Evolutionary conservation across 2,888 invertebrate species (phyloP), one percentile per base, ranked within the genome.

Genomic region (Cerastis leucographa): DNA sequence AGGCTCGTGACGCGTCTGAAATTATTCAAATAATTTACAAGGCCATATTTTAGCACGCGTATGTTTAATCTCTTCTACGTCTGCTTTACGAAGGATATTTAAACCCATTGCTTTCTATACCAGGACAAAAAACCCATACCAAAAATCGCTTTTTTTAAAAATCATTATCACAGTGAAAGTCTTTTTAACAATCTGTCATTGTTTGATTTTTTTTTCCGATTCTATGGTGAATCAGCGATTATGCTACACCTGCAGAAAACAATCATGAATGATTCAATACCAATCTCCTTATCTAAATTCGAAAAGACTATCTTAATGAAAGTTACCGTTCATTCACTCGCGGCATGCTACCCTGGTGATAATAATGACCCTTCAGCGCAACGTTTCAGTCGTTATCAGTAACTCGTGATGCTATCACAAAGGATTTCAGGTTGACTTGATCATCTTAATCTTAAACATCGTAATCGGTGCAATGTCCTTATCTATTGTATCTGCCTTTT

Each of bases 351-450:
- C 70, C 2, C 64, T n/a, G 8, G 42, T n/a, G 67, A 76, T 71
- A 71, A 64, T 35, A n/a, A 35, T 25, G 49, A 59, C 35, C 59
- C 54, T 71, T 61, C 29, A 70, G 12, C 40, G 19, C 46, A 35
- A 56, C 22, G 14, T 51, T 61, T 51, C 25, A 59, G 12, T 2
- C 14, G 65, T 70, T 80, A 84, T 84, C 80, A 62, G 25, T 64
- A 69, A 25, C 84, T 84, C 76, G 72, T 80, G 76, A 84, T 68
- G 25, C 12, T 83, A 59, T 68, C 64, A 61, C 68, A 79, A 69
- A 74, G 51, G 65, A 65, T 83, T 83, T 66, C 56, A 82, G 77
- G 9, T 35, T 29, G 64, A 61, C 46, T 25, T 54, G 61, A 64
- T 64, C 76, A 69, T 4, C 22, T 46, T 56, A 44, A 84, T 80